phyloP scores from a whole-genome alignment of 2,113 vertebrate genomes.

The Loxodonta africana region DNA sequence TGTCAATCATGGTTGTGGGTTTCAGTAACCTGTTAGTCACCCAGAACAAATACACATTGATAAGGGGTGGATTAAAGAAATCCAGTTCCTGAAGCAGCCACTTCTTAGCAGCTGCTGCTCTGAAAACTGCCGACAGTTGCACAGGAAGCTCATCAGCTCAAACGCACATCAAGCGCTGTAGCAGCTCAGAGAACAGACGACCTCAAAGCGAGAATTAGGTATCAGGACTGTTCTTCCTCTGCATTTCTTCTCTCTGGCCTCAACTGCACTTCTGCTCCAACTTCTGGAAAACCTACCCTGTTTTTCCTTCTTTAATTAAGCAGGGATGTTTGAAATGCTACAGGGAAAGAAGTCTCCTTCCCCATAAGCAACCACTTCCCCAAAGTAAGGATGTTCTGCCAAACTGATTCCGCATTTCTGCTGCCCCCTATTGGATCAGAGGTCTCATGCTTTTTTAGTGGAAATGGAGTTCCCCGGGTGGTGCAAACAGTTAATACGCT shows the following conservation, averaged over 20 bases:
- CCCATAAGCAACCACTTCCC: neutral
- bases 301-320: neutral
- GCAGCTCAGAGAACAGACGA: neutral
- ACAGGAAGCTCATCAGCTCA: neutral
- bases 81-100: neutral
- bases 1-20: slow-evolving; percentile 3
- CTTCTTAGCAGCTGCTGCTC: neutral
- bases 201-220: neutral
- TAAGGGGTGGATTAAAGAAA: slow-evolving; percentile 48
- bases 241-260: slow-evolving; percentile 22
- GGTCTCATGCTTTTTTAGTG: neutral
- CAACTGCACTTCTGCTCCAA: neutral
- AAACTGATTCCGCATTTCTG: neutral
- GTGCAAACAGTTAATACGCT: neutral
- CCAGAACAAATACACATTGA: neutral
- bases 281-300: neutral
- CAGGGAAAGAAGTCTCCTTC: neutral
- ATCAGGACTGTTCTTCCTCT: neutral
- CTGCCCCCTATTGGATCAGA: neutral
- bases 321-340: neutral
- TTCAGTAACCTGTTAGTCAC: slow-evolving; percentile 42
- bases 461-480: neutral
- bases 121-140: neutral
- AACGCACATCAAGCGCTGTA: neutral
- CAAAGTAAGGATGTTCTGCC: neutral